Conservation (phyloP, 1,140 invertebrate genomes). For the Drosophila kikkawai region DNA sequence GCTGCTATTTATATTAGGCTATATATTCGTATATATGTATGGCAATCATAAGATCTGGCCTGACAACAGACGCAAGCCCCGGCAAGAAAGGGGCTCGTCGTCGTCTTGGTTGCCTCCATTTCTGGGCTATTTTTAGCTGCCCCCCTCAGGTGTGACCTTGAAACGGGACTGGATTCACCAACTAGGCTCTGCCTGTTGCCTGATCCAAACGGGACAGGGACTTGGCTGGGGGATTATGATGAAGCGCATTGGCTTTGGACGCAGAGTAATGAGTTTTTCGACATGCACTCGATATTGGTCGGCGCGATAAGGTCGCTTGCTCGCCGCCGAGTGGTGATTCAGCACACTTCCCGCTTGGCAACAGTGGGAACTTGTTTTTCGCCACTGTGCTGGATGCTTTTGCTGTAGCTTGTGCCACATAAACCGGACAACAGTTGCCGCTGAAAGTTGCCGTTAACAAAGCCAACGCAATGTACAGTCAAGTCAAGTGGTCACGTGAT, state of each 20-base stretch:
- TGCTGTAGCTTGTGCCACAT: conserved; percentile 37
- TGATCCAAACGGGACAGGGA: neutral
- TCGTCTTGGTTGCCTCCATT: conserved; percentile 1
- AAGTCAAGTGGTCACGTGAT: conserved; percentile 55
- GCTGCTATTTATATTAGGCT: conserved; percentile 45
- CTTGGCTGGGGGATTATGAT: conserved; percentile 1
- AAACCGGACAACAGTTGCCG: conserved; percentile 31
- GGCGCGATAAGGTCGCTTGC: conserved; percentile 29
- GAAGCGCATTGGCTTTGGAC: conserved; percentile 9
- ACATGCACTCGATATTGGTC: conserved; percentile 42
- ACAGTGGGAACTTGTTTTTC: conserved; percentile 40
- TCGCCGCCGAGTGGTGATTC: conserved; percentile 29
- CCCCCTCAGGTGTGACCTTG: conserved; percentile 36
- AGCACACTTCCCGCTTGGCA: conserved; percentile 51
- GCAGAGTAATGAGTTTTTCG: conserved; percentile 48
- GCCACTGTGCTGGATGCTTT: conserved; percentile 3
- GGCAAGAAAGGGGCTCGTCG: conserved; percentile 67
- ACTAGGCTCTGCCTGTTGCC: conserved; percentile 1
- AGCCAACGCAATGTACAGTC: conserved; percentile 57
- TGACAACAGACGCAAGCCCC: conserved; percentile 61
- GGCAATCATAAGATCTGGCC: conserved; percentile 48
- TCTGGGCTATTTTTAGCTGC: conserved; percentile 48
- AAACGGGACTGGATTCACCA: neutral
- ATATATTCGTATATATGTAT: conserved; percentile 34
- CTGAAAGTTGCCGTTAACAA: conserved; percentile 60